phyloP scores from a whole-genome alignment of 2,888 invertebrate species.

The Caenorhabditis wallacei region DNA sequence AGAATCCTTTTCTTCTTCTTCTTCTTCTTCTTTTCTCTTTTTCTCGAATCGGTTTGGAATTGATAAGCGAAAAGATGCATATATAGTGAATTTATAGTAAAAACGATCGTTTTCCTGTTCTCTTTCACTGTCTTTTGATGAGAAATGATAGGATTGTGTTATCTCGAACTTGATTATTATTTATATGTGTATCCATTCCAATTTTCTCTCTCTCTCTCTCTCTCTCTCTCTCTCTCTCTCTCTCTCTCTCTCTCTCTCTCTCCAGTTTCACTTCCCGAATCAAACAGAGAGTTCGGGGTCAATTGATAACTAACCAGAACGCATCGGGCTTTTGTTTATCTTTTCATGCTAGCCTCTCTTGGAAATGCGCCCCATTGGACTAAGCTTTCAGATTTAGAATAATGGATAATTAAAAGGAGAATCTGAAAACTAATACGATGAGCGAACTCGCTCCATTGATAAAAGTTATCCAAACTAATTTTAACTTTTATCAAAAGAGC shows the following conservation, averaged over 20 bases:
- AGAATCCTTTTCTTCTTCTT: slow-evolving; percentile 8
- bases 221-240: neutral
- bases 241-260: slow-evolving; percentile 7
- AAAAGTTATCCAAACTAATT: too few relatives aligned
- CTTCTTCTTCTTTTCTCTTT: neutral
- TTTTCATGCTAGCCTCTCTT: neutral
- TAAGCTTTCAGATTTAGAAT: neutral
- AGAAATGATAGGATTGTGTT: too few relatives aligned
- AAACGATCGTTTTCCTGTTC: slow-evolving; percentile 14
- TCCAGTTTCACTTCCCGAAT: slow-evolving; percentile 27
- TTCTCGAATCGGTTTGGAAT: slow-evolving; percentile 30
- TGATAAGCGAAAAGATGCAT: slow-evolving; percentile 10
- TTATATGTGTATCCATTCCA: neutral
- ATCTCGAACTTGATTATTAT: slow-evolving; percentile 8
- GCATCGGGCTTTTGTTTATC: neutral
- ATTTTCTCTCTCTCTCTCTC: slow-evolving; percentile 21
- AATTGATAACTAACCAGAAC: slow-evolving; percentile 30
- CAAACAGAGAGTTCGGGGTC: slow-evolving; percentile 31
- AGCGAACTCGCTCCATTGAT: too few relatives aligned
- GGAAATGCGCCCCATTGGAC: slow-evolving; percentile 12
- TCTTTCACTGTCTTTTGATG: slow-evolving; percentile 6
- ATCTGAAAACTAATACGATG: too few relatives aligned
- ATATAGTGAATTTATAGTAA: slow-evolving; percentile 50
- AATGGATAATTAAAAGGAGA: too few relatives aligned
- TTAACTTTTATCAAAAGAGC: too few relatives aligned